phyloP scores from a whole-genome alignment of 1,140 invertebrate genomes.

The Cylas formicarius region DNA sequence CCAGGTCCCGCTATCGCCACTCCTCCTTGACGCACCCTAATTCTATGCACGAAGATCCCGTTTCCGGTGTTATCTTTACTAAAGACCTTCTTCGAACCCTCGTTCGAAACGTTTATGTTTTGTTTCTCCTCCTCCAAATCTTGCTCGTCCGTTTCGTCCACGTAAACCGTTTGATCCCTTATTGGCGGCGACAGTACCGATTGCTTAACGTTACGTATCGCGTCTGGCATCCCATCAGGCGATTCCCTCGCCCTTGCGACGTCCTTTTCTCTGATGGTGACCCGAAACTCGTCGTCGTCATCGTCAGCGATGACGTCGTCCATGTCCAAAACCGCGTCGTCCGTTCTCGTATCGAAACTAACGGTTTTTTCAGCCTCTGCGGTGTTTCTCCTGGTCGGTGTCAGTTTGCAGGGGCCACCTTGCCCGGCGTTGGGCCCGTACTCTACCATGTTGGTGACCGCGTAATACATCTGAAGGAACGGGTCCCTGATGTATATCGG shows the following conservation, averaged over 20 bases:
- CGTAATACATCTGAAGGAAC: slow-evolving; percentile 45
- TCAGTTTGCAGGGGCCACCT: slow-evolving; percentile 20
- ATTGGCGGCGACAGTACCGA: slow-evolving; percentile 15
- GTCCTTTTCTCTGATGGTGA: neutral
- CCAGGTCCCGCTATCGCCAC: slow-evolving; percentile 68
- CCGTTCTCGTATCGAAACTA: too few species aligned
- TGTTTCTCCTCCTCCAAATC: slow-evolving; percentile 23
- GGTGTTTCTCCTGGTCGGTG: too few species aligned
- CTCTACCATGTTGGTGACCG: slow-evolving; percentile 48
- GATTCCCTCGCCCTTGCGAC: neutral
- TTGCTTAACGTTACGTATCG: too few species aligned
- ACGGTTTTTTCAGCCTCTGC: too few species aligned
- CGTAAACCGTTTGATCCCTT: slow-evolving; percentile 16
- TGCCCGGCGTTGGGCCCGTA: slow-evolving; percentile 44
- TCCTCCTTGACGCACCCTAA: slow-evolving; percentile 60
- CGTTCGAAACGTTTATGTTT: slow-evolving; percentile 26
- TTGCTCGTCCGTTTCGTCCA: slow-evolving; percentile 25
- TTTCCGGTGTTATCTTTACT: slow-evolving; percentile 37
- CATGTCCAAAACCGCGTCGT: neutral
- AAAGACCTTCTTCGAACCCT: slow-evolving; percentile 30
- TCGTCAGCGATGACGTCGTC: neutral
- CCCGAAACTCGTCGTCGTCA: too few species aligned
- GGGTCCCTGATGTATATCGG: slow-evolving; percentile 52
- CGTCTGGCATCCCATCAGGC: too few species aligned
- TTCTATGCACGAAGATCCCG: slow-evolving; percentile 57